Evolutionary conservation across 2,888 invertebrate genomes (phyloP).

Genomic region (Drosophila subsilvestris): DNA sequence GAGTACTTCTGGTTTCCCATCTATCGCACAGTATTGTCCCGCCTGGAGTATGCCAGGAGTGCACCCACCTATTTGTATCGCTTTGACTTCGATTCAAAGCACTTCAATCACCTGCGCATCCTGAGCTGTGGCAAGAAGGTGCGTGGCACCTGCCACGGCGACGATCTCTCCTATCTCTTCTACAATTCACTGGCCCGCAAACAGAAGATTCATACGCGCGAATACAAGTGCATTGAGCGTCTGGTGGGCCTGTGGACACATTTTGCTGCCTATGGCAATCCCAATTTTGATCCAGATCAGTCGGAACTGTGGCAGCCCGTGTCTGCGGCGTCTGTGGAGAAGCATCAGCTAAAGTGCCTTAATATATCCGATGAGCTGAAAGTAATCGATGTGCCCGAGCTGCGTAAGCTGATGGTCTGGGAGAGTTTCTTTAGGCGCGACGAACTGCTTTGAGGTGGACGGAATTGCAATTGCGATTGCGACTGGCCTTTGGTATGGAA

Average conservation of each 20-base stretch:
- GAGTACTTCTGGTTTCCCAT: slow-evolving; percentile 84
- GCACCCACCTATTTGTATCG: slow-evolving; percentile 83
- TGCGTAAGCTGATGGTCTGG: slow-evolving; percentile 81
- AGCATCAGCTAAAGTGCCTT: slow-evolving; percentile 82
- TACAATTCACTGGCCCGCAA: slow-evolving; percentile 82
- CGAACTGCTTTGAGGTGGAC: slow-evolving; percentile 69
- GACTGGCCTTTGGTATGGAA: background rate
- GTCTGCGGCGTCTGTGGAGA: slow-evolving; percentile 61
- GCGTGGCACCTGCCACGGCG: slow-evolving; percentile 83
- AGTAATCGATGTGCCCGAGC: slow-evolving; percentile 82
- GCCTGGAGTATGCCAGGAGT: slow-evolving; percentile 72
- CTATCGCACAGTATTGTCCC: slow-evolving; percentile 82
- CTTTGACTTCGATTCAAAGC: slow-evolving; percentile 83
- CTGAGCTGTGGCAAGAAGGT: slow-evolving; percentile 82
- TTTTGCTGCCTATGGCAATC: slow-evolving; percentile 81
- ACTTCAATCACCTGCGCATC: slow-evolving; percentile 83
- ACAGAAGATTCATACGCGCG: slow-evolving; percentile 77
- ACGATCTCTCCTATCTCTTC: slow-evolving; percentile 83
- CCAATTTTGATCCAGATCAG: slow-evolving; percentile 79
- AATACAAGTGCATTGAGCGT: slow-evolving; percentile 83
- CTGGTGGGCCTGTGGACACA: slow-evolving; percentile 82
- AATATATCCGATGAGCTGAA: slow-evolving; percentile 82
- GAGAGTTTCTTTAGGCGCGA: slow-evolving; percentile 80
- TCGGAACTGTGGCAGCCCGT: slow-evolving; percentile 79
- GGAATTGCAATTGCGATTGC: background rate